Percentiles rank a stretch among this genome's conserved stretches.
Evolutionary conservation across 2,888 invertebrate genomes (phyloP).

Genomic region (Crossocerus cetratus): DNA sequence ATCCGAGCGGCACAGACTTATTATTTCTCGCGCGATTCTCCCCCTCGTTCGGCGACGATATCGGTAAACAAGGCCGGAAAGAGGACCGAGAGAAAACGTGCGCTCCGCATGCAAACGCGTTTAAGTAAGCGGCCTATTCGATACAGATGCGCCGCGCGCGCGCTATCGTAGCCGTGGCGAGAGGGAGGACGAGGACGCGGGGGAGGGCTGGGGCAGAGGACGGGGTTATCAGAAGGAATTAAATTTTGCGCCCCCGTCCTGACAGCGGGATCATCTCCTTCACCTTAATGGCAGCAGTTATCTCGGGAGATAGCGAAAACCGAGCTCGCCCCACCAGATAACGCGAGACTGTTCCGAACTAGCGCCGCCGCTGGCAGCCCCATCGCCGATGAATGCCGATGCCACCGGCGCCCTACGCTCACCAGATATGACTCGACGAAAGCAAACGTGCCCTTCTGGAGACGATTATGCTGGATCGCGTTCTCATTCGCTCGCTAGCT

Average conservation of each 20-base stretch:
- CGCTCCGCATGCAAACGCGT: not conserved
- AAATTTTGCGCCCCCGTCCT: constrained; percentile 58
- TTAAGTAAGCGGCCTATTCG: constrained; percentile 1
- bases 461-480: constrained; percentile 12
- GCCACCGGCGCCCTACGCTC: not conserved
- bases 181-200: constrained; percentile 28
- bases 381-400: constrained; percentile 33
- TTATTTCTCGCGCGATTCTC: not conserved
- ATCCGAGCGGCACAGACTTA: not conserved
- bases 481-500: no score
- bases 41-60: not conserved
- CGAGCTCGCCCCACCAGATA: constrained; percentile 65
- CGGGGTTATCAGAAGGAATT: constrained; percentile 56
- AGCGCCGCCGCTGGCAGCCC: constrained; percentile 6
- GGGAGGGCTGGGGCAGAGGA: no score
- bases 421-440: constrained; percentile 3
- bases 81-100: not conserved
- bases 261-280: constrained; percentile 39
- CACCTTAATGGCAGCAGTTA: constrained; percentile 48
- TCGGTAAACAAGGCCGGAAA: not conserved
- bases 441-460: constrained; percentile 26
- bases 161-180: constrained; percentile 3
- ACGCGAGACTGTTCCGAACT: constrained; percentile 57
- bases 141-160: not conserved
- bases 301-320: constrained; percentile 67